A percentile compares a stretch with the other conserved stretches of the same genome.
phyloP scores from a whole-genome alignment of 2,888 invertebrate genomes.

The Microplitis manilae region DNA sequence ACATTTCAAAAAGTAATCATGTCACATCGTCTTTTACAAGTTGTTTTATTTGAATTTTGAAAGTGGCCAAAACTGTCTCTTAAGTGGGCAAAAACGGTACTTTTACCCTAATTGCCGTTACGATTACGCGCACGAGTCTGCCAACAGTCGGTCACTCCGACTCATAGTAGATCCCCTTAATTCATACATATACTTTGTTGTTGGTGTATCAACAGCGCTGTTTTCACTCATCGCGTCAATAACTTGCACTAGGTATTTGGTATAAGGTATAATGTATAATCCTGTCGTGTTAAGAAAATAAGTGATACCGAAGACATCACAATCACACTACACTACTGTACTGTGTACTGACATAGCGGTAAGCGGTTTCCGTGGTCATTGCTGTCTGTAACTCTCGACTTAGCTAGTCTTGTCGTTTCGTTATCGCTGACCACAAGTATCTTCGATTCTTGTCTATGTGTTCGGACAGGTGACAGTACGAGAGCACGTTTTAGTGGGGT shows the following conservation, averaged over 20 bases:
- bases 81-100: no score
- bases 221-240: constrained; percentile 3
- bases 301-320: constrained; percentile 12
- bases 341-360: not conserved
- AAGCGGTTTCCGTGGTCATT: constrained; percentile 7
- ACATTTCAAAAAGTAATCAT: no score
- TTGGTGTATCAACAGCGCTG: constrained; percentile 13
- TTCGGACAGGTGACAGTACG: constrained; percentile 55
- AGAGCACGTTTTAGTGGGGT: constrained; percentile 8
- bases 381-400: constrained; percentile 7
- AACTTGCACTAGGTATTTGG: constrained; percentile 15
- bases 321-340: not conserved
- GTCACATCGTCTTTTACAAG: no score
- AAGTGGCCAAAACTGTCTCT: no score
- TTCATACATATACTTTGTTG: not conserved
- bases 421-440: constrained; percentile 3
- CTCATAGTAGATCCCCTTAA: not conserved
- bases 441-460: constrained; percentile 46
- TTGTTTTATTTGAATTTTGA: no score
- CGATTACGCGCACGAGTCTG: constrained; percentile 1
- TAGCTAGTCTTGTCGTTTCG: constrained; percentile 1
- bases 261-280: not conserved
- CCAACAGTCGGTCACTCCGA: constrained; percentile 17
- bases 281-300: constrained; percentile 1
- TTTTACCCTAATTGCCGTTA: no score